Percentiles rank a stretch among this genome's conserved stretches.
Conservation (phyloP, 2,888 invertebrate genomes). For the Chaitophorus viminalis region DNA sequence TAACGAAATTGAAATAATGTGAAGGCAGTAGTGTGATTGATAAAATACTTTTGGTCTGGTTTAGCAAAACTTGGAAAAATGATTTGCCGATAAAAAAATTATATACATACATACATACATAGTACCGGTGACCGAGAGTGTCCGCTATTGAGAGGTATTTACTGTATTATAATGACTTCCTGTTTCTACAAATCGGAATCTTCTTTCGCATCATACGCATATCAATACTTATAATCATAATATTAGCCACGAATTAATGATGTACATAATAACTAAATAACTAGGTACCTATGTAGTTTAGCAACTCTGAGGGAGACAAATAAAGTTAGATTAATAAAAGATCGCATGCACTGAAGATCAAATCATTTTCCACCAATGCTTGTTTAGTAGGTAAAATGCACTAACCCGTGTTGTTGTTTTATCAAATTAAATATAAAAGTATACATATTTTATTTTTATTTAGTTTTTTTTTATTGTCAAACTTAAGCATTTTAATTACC, state of each 20-base stretch:
- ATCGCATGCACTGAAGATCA: neutral
- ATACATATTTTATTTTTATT: neutral
- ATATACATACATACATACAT: no score
- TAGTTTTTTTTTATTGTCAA: neutral
- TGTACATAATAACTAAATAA: neutral
- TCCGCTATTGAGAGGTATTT: no score
- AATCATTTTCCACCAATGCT: neutral
- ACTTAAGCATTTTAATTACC: conserved; percentile 17
- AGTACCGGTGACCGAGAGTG: no score
- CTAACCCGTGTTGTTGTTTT: neutral
- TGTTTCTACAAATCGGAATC: neutral
- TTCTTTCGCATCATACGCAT: neutral
- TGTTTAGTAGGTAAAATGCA: neutral
- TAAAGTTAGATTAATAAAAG: neutral
- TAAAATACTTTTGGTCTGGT: no score
- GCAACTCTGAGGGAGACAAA: neutral
- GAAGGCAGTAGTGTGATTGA: no score
- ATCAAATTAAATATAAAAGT: neutral
- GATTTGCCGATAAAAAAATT: no score
- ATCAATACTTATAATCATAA: neutral
- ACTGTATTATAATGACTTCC: neutral
- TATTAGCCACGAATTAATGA: neutral
- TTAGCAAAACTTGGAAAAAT: no score
- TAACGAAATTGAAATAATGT: no score
- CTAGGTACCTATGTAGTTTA: no score